Conservation (phyloP, 2,113 vertebrate species). For the Coregonus clupeaformis region DNA sequence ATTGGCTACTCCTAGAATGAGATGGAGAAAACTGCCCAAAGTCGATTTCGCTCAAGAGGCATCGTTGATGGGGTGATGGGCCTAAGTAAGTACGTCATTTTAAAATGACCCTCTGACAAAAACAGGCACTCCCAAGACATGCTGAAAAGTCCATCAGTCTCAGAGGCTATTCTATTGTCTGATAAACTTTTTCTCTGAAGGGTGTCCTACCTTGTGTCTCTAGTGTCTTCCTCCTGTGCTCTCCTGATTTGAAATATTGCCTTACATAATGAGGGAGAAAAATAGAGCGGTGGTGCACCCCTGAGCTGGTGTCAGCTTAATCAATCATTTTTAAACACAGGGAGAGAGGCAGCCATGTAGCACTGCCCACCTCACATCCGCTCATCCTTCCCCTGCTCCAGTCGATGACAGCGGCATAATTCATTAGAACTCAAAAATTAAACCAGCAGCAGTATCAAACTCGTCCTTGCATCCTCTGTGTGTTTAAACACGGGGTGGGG, state of each 20-base stretch:
- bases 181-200: constrained; percentile 72
- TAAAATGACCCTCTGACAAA: constrained; percentile 30
- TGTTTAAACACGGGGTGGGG: background rate
- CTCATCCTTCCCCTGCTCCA: constrained; percentile 70
- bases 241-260: constrained; percentile 79
- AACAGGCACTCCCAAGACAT: constrained; percentile 41
- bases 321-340: constrained; percentile 85
- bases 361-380: constrained; percentile 58
- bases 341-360: constrained; percentile 71
- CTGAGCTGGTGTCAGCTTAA: constrained; percentile 79
- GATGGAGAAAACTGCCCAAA: no score
- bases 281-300: constrained; percentile 71
- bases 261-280: constrained; percentile 77
- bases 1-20: no score
- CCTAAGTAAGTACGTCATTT: background rate
- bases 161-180: constrained; percentile 65
- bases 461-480: constrained; percentile 70
- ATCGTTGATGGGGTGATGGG: no score
- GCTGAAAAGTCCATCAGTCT: constrained; percentile 57
- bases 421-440: constrained; percentile 76
- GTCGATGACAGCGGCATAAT: constrained; percentile 65
- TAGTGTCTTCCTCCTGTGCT: constrained; percentile 70
- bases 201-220: constrained; percentile 71
- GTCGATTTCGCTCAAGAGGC: no score
- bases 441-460: constrained; percentile 64